Percentiles rank a stretch among this genome's conserved stretches.
Evolutionary conservation across 2,113 vertebrate genomes (phyloP).

Genomic region (Macquaria ambigua): DNA sequence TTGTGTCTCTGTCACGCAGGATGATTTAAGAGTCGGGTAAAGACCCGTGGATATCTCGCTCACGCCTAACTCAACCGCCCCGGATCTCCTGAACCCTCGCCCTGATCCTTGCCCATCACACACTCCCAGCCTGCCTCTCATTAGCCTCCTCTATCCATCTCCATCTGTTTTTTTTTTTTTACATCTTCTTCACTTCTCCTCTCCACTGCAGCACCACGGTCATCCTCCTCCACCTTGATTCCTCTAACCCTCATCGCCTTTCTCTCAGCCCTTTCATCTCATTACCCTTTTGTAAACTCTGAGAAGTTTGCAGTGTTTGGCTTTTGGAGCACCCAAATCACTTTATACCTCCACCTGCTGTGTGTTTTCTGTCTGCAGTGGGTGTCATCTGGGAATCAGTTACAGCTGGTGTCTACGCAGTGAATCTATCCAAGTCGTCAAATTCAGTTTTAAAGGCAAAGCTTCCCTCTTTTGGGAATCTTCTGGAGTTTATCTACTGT

Average conservation of each 20-base stretch:
- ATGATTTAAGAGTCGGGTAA: slow-evolving; percentile 68
- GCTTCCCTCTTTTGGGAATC: background rate
- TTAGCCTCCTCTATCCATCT: slow-evolving; percentile 41
- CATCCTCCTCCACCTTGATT: slow-evolving; percentile 1
- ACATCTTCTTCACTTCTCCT: background rate
- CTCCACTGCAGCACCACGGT: background rate
- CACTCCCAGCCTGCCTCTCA: slow-evolving; percentile 24
- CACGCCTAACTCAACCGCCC: slow-evolving; percentile 42
- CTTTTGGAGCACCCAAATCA: slow-evolving; percentile 37
- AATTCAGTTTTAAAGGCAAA: slow-evolving; percentile 25
- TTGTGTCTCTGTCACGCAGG: slow-evolving; percentile 64
- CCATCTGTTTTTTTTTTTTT: background rate
- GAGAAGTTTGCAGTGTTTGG: slow-evolving; percentile 33
- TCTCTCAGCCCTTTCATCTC: slow-evolving; percentile 26
- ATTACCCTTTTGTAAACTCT: slow-evolving; percentile 47
- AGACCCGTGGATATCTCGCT: slow-evolving; percentile 61
- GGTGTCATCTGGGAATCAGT: slow-evolving; percentile 34
- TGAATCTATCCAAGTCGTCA: background rate
- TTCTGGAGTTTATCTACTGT: background rate
- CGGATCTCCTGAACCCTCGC: slow-evolving; percentile 15
- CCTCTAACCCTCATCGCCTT: slow-evolving; percentile 9
- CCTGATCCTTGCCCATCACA: slow-evolving; percentile 30
- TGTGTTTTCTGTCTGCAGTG: slow-evolving; percentile 23
- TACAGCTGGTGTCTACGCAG: slow-evolving; percentile 18
- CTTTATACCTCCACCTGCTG: slow-evolving; percentile 36